Evolutionary conservation across 2,797 vertebrate species (phyloP), one percentile per base, ranked within the genome.

Genomic region (Coregonus sp.): DNA sequence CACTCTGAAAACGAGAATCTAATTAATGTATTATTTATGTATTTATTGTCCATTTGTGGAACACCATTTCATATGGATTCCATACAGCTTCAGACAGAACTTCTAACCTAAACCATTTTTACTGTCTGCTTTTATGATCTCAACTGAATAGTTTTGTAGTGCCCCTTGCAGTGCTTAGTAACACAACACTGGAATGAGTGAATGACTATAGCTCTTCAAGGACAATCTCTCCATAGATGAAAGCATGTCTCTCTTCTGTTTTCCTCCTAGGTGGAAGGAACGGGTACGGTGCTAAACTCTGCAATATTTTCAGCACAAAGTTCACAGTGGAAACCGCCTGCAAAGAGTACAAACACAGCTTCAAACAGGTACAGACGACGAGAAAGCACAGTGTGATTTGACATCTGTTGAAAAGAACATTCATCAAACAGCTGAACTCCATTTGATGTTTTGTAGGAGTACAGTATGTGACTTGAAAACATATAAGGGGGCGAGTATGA

Each of bases 221-320:
- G 66, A 63, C 59, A 25, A 63, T 63, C 31, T 37, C 29, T 37
- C 31, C 66, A 35, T 2, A 18, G 6, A 16, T 68, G 16, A 68
- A 63, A 63, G 20, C 59, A 33, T 35, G 14, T 33, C 31, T 68
- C 11, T 31, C 18, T 61, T 72, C 25, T 76, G 68, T 79, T 80
- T 67, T 74, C 51, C 76, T 20, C 29, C 29, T 86, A 99, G 98
- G 98, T 92, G 98, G 98, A 29, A 96, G 98, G 84, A 99, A 99
- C 78, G 98, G 98, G n/a, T 99, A 98, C 56, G 98, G 98, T 80
- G 98, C 98, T 87, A 99, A 99, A 93, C 97, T 99, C 87, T 99
- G 97, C 93, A 99, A 99, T 90, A 99, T 99, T 91, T 99, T 99
- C 91, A 99, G 98, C 89, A 98, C 96, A 85, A 99, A 99, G 92